phyloP scores from a whole-genome alignment of 2,888 invertebrate species.

The Cephus spinipes region DNA sequence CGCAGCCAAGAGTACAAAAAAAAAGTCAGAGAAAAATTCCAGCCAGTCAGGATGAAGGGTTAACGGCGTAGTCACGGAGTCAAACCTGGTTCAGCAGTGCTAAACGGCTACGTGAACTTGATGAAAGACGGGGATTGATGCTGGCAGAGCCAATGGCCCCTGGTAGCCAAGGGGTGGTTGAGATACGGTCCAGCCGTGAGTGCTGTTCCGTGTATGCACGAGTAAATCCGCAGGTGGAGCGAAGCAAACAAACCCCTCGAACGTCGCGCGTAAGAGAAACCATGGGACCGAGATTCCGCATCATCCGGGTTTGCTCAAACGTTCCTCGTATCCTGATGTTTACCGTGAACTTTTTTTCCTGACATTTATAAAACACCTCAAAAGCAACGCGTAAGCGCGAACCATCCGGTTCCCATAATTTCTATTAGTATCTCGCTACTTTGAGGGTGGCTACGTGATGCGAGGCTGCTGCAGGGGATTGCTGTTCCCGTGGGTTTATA shows the following conservation, averaged over 20 bases:
- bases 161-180: background rate
- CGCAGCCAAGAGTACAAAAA: background rate
- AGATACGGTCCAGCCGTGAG: slow-evolving; percentile 37
- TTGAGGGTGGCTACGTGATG: background rate
- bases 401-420: background rate
- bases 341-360: background rate
- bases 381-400: background rate
- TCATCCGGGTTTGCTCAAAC: background rate
- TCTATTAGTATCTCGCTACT: background rate
- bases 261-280: background rate
- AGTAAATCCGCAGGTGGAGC: slow-evolving; percentile 56
- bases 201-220: slow-evolving; percentile 61
- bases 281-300: background rate
- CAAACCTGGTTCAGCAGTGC: background rate
- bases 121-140: background rate
- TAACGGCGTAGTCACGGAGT: background rate
- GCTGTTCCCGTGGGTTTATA: background rate
- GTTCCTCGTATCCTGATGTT: background rate
- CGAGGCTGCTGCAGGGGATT: background rate
- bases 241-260: slow-evolving; percentile 28
- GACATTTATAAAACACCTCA: background rate
- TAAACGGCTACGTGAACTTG: background rate
- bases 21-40: background rate
- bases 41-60: background rate
- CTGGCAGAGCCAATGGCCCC: background rate